These are phyloP conservation scores for Sinhomidia bicolor DNA, from an alignment of 2,888 invertebrate species.

Conservation along the genomic window DNA sequence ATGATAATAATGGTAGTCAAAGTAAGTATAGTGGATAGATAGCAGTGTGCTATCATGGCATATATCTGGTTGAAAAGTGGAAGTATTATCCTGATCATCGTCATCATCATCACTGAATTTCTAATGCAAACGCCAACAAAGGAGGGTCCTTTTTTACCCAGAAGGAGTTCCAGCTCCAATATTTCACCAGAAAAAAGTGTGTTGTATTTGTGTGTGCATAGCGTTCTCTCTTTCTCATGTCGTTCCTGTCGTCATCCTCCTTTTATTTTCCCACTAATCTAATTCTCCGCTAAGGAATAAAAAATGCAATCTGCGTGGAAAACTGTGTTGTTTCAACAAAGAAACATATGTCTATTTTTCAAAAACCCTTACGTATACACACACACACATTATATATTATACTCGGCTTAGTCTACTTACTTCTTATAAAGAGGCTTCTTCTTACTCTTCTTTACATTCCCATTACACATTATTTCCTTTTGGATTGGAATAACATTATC, in stretches of 20 bases:
- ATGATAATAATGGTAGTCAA: no score
- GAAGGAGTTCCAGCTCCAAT: constrained; percentile 20
- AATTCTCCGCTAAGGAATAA: neutral
- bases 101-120: neutral
- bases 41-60: neutral
- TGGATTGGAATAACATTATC: constrained; percentile 46
- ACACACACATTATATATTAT: neutral
- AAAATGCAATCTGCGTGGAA: constrained; percentile 21
- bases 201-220: neutral
- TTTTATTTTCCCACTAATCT: constrained; percentile 39
- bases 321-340: constrained; percentile 4
- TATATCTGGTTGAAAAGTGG: neutral
- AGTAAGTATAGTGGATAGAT: neutral
- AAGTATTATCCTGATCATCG: neutral
- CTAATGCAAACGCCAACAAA: constrained; percentile 1
- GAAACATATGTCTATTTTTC: no score
- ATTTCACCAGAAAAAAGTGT: neutral
- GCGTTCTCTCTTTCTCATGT: neutral
- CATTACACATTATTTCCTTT: constrained; percentile 17
- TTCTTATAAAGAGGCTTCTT: no score
- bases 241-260: neutral
- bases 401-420: no score
- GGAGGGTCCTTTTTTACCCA: constrained; percentile 33
- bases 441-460: constrained; percentile 3
- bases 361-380: no score